Evolutionary conservation across 1,140 invertebrate genomes (phyloP), one percentile per base, ranked within the genome.

Genomic region (Brachionus angularis): DNA sequence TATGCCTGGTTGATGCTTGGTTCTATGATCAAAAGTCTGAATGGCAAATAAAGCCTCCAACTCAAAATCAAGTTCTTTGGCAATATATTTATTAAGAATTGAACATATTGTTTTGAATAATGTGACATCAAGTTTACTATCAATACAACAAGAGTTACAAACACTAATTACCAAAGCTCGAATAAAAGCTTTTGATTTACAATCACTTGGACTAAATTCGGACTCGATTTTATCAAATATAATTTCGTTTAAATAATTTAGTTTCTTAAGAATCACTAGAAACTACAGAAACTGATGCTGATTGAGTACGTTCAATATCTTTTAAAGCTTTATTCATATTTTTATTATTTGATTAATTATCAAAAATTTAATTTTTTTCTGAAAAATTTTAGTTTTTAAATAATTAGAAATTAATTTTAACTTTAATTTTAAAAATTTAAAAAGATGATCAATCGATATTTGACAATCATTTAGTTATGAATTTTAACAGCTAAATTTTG

Each of bases 41-140:
- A 92, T 83, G 36, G 89, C 89, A 80, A 88, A 89, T 50, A 94
- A 83, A 76, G 89, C 90, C 78, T 90, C 88, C 31, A 91, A 81
- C 80, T 93, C 89, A 44, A 87, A 82, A 34, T 85, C 79, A 61
- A 85, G 80, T 74, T 86, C 86, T 72, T 86, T 85, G 76, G 88
- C 89, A 12, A 91, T 86, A 76, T 87, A 91, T 53, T 87, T 86
- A 50, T 85, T 85, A 34, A 93, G 85, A 46, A 93, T 80, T 49
- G 77, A 82, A 74, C 82, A 78, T 36, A 84, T 78, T 53, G 76
- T 80, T 69, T 76, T 79, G 25, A 82, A 74, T 12, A 73, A 64
- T 23, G 71, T 67, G n/a, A 73, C 72, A 58, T 77, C 73, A 23
- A 78, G 71, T 49, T 75, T 75, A 25, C 29, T 42, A 23, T 67